Conservation (phyloP, 2,888 invertebrate genomes). For the Serrognathus titanus region DNA sequence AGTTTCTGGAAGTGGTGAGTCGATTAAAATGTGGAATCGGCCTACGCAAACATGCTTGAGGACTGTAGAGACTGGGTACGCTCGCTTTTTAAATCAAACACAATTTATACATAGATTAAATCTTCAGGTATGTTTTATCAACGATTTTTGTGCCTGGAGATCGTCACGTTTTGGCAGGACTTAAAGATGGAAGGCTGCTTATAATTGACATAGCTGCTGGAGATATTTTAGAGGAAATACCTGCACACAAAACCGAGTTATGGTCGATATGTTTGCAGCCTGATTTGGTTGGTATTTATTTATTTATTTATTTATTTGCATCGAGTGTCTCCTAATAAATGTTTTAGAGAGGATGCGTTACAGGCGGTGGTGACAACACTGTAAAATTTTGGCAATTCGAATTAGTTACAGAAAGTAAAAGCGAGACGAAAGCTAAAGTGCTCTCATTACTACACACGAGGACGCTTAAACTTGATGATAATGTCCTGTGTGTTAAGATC, state of each 20-base stretch:
- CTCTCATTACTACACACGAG: constrained; percentile 75
- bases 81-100: background rate
- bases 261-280: constrained; percentile 76
- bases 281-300: constrained; percentile 71
- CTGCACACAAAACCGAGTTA: constrained; percentile 74
- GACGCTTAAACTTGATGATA: constrained; percentile 84
- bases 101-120: background rate
- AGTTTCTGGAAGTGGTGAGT: constrained; percentile 81
- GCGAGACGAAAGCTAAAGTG: constrained; percentile 63
- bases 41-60: constrained; percentile 60
- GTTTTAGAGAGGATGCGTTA: constrained; percentile 70
- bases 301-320: background rate
- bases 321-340: background rate
- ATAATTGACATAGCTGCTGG: constrained; percentile 84
- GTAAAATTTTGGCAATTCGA: constrained; percentile 95
- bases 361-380: constrained; percentile 85
- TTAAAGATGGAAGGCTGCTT: constrained; percentile 77
- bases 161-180: constrained; percentile 82
- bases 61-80: constrained; percentile 53
- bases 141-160: constrained; percentile 86
- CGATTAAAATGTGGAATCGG: constrained; percentile 93
- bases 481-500: constrained; percentile 76
- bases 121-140: constrained; percentile 63
- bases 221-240: constrained; percentile 73
- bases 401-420: constrained; percentile 65